Percentiles rank a stretch among this genome's conserved stretches.
Evolutionary conservation across 2,797 vertebrate genomes (phyloP).

Genomic region (Merluccius polli): DNA sequence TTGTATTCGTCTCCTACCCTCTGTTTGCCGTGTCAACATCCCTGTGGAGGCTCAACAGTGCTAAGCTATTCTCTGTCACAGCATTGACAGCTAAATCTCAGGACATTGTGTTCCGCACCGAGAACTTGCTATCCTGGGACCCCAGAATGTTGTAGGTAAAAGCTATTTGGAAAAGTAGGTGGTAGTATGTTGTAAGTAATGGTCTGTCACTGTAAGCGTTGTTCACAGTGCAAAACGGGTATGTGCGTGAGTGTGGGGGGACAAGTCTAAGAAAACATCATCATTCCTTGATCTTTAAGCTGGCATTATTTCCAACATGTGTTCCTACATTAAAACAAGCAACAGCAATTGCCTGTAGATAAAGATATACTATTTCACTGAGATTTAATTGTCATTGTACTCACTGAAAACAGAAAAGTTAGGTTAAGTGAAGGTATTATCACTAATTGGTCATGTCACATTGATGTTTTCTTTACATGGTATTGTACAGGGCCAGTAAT

Average conservation of each 20-base stretch:
- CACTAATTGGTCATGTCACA: neutral
- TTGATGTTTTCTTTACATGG: neutral
- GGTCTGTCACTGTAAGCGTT: slow-evolving; percentile 7
- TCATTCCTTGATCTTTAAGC: neutral
- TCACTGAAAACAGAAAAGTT: neutral
- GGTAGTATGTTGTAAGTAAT: neutral
- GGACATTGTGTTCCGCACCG: slow-evolving; percentile 23
- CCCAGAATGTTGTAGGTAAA: neutral
- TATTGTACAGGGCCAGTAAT: neutral
- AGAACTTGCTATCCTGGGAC: slow-evolving; percentile 2
- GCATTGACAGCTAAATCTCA: slow-evolving; percentile 55
- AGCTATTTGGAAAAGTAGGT: neutral
- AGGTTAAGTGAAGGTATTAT: slow-evolving; percentile 1
- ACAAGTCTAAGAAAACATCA: neutral
- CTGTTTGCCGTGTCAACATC: slow-evolving; percentile 63
- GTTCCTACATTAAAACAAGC: neutral
- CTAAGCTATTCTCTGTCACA: slow-evolving; percentile 52
- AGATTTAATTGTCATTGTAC: neutral
- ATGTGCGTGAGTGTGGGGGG: neutral
- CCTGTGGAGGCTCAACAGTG: slow-evolving; percentile 44
- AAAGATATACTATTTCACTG: neutral
- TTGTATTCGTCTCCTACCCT: slow-evolving; percentile 24
- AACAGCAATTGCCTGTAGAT: neutral
- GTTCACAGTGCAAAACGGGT: neutral
- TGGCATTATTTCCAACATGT: neutral